phyloP scores from a whole-genome alignment of 2,113 vertebrate genomes.

The Poeciliopsis prolifica region DNA sequence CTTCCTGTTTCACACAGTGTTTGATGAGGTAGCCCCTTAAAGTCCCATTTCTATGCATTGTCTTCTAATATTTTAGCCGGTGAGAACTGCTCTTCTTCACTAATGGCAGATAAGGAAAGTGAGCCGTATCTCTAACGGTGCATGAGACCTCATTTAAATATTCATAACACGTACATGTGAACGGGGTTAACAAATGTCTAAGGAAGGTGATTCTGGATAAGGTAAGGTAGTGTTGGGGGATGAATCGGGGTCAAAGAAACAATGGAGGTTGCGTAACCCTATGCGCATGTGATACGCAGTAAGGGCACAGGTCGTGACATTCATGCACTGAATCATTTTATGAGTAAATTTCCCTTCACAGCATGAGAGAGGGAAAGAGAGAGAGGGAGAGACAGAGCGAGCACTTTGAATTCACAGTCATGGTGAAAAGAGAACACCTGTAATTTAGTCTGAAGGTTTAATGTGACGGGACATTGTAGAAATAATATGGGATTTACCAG shows the following conservation, averaged over 20 bases:
- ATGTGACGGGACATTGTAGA: neutral
- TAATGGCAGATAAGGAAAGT: slow-evolving; percentile 88
- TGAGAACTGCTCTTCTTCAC: slow-evolving; percentile 81
- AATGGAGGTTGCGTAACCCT: slow-evolving; percentile 26
- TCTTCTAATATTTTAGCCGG: slow-evolving; percentile 88
- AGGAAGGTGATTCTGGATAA: slow-evolving; percentile 71
- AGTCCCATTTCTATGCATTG: slow-evolving; percentile 85
- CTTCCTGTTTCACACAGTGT: slow-evolving; percentile 62
- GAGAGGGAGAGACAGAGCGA: no score
- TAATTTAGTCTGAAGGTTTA: neutral
- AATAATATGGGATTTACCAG: neutral
- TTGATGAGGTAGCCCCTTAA: slow-evolving; percentile 84
- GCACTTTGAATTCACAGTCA: neutral
- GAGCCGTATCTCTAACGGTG: slow-evolving; percentile 85
- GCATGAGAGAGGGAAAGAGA: slow-evolving; percentile 4
- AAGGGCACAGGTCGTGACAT: slow-evolving; percentile 33
- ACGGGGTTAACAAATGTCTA: slow-evolving; percentile 89
- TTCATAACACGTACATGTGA: slow-evolving; percentile 89
- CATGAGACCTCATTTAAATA: slow-evolving; percentile 88
- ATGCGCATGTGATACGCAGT: slow-evolving; percentile 6
- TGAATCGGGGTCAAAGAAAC: slow-evolving; percentile 35
- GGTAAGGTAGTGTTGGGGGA: slow-evolving; percentile 14
- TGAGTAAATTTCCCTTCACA: slow-evolving; percentile 25
- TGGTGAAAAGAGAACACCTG: neutral
- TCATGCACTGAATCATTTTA: slow-evolving; percentile 18